Conservation (phyloP, 2,888 invertebrate genomes). For the Oegoconia quadripuncta region DNA sequence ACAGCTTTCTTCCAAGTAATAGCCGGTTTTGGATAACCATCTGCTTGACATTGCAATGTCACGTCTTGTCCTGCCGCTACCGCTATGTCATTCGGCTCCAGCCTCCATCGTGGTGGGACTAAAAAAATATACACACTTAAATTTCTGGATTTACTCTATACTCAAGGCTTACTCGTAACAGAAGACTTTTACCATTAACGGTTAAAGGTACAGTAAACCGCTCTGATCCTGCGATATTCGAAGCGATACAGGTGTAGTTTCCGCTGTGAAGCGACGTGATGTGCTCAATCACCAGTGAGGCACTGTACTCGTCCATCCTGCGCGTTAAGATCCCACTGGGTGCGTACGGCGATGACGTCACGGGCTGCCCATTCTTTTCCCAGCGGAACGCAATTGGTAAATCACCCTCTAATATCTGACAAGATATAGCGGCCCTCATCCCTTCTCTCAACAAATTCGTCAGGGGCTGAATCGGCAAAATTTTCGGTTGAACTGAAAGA, state of each 20-base stretch:
- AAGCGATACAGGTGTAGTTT: slow-evolving; percentile 95
- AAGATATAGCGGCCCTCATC: slow-evolving; percentile 93
- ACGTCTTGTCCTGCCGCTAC: slow-evolving; percentile 91
- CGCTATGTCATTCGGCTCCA: slow-evolving; percentile 91
- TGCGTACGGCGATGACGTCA: slow-evolving; percentile 81
- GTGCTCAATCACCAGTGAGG: slow-evolving; percentile 91
- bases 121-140: too few species aligned
- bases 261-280: slow-evolving; percentile 92
- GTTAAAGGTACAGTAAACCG: slow-evolving; percentile 88
- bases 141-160: too few species aligned
- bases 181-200: slow-evolving; percentile 90
- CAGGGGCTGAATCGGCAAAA: slow-evolving; percentile 90
- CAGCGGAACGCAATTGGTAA: slow-evolving; percentile 94
- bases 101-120: slow-evolving; percentile 95
- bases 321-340: slow-evolving; percentile 68
- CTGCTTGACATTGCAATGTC: slow-evolving; percentile 91
- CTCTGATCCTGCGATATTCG: slow-evolving; percentile 90
- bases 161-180: too few species aligned
- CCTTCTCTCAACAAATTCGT: slow-evolving; percentile 89
- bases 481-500: slow-evolving; percentile 87
- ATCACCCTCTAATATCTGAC: slow-evolving; percentile 95
- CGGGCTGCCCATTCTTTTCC: slow-evolving; percentile 91
- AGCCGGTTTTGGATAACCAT: slow-evolving; percentile 93
- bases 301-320: slow-evolving; percentile 90
- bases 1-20: slow-evolving; percentile 94